These are phyloP conservation scores for Aquatica leii DNA, from an alignment of 2,888 invertebrate species.

Conservation along the genomic window DNA sequence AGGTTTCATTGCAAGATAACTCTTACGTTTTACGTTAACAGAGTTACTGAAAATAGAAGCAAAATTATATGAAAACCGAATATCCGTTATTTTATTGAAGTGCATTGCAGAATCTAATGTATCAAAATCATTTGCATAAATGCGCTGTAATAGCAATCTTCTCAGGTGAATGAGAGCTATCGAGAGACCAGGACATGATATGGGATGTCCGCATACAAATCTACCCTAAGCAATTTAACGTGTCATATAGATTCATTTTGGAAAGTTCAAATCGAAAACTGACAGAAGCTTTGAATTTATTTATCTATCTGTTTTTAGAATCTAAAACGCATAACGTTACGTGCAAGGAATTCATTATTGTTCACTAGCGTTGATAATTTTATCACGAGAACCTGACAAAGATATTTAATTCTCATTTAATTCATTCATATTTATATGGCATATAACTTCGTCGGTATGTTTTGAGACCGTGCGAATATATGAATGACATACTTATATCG, in stretches of 20 bases:
- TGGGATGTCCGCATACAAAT: constrained; percentile 54
- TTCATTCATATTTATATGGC: constrained; percentile 46
- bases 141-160: constrained; percentile 55
- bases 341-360: constrained; percentile 27
- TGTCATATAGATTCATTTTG: constrained; percentile 12
- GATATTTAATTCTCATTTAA: constrained; percentile 41
- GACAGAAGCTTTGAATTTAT: constrained; percentile 25
- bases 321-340: constrained; percentile 26
- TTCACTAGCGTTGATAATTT: constrained; percentile 30
- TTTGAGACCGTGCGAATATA: constrained; percentile 43
- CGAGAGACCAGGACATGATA: constrained; percentile 58
- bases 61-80: too few species aligned
- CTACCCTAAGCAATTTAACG: constrained; percentile 22
- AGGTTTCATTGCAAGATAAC: too few species aligned
- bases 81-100: too few species aligned
- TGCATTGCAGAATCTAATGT: constrained; percentile 21
- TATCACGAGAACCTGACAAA: constrained; percentile 38
- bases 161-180: constrained; percentile 58
- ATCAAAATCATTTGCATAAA: constrained; percentile 57
- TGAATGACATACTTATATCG: constrained; percentile 39
- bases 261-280: constrained; percentile 21
- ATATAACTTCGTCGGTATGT: constrained; percentile 38
- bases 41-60: too few species aligned
- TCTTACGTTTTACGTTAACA: too few species aligned
- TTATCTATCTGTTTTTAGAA: constrained; percentile 23